Base-by-base conservation (phyloP, 2,888 invertebrate species). In the Saturnia pavonia region DNA sequence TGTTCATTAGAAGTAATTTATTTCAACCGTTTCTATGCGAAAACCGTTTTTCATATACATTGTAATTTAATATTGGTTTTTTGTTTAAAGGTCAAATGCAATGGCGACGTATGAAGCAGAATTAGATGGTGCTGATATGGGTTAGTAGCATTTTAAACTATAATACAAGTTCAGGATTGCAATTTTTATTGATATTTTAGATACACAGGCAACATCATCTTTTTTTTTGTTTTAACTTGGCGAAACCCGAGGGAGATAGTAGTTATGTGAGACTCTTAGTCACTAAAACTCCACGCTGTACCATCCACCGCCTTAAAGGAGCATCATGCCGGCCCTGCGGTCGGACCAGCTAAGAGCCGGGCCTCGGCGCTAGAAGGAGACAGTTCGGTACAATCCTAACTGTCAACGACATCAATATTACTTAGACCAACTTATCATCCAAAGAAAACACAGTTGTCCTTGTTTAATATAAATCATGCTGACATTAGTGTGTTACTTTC, bases 41-140 rank as follows among this genome's bases (percentile, higher is more conserved):
- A 60, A 12, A 16, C 22, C 9, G 8, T 25, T 22, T 43, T 63
- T 22, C n/a, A 67, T 54, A 54, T 22, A 19, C 34, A 11, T 48
- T 66, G 54, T 16, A n/a, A 81, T 74, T 83, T 83, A 40, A 48
- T 68, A 68, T 22, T 12, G n/a, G 40, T 74, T 70, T 81, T 70
- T 75, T 74, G 71, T 75, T 88, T 79, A 27, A 71, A 92, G 93
- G 93, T 81, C 93, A 4, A 94, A 93, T 79, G 85, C 90, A 84
- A 90, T 92, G 90, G 91, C 91, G 25, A 22, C 57, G 1, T 84
- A 89, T 68, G 91, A 92, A 75, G 88, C 85, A 73, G 83, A 83
- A 73, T 78, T 84, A 69, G 85, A 70, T 0, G 88, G 85, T 71
- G 82, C 72, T 54, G 79, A 79, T 72, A 78, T 88, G 74, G 92